Base-by-base conservation (phyloP, 2,888 invertebrate genomes). In the Drosophila robusta region DNA sequence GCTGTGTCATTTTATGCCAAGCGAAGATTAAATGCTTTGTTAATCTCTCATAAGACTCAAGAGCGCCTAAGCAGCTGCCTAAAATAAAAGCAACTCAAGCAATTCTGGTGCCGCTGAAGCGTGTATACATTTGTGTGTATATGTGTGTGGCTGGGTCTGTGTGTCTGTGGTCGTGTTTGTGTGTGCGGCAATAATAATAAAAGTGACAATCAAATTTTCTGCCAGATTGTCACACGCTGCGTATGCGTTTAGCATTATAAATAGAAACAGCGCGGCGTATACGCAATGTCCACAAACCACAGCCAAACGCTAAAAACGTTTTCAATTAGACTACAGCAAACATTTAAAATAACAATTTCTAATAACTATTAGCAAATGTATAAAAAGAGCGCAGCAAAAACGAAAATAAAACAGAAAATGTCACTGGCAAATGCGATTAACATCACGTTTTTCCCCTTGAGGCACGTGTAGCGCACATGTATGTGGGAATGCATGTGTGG, bases 1-100 rank as follows among this genome's bases (percentile, higher is more conserved):
- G 61, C 49, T 72, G 39, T 78, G 78, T 49, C 78, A 73, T 75
- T 78, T 66, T 63, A 61, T 78, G 76, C 51, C 76, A 75, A 78
- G 85, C 79, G 29, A 78, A 78, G 85, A 87, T 82, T 82, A 87
- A 87, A 84, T 76, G 68, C 85, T 87, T 85, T 69, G 82, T 76
- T 87, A 82, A 82, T 81, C 87, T 69, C 58, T 67, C 55, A 44
- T 55, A 70, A 84, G 75, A 69, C 78, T 66, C 45, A 38, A 61
- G 73, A 50, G 63, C 44, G 39, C 58, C 58, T 70, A 66, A 72
- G 72, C 69, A 39, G 47, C 55, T 67, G 16, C 56, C 65, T 46
- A 58, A 67, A 84, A 62, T 52, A 60, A 71, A 82, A 65, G 66
- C 70, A 72, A 79, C 62, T 58, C 32, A 63, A 56, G 63, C 66